phyloP scores from a whole-genome alignment of 2,113 vertebrate species.

The Silurus asotus region DNA sequence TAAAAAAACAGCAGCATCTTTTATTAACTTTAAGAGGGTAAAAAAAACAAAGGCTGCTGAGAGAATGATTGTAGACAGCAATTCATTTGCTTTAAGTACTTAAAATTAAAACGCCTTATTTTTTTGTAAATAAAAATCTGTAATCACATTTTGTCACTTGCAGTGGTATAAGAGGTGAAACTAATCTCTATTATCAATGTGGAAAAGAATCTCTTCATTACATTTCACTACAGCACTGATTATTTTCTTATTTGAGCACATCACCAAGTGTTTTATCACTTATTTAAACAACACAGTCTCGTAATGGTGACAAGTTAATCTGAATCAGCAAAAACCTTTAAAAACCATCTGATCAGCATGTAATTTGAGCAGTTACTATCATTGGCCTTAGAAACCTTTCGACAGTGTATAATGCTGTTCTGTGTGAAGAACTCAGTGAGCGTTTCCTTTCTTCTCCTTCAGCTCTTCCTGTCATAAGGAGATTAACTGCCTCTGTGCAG shows the following conservation, averaged over 20 bases:
- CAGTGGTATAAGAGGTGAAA: neutral
- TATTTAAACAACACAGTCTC: neutral
- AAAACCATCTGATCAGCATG: neutral
- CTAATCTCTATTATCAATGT: neutral
- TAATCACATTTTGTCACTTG: neutral
- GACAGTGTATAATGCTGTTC: neutral
- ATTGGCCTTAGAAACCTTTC: neutral
- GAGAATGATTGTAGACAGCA: neutral
- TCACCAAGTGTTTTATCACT: neutral
- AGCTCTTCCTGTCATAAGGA: conserved; percentile 15
- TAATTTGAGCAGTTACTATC: neutral
- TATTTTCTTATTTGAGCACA: neutral
- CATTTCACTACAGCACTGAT: neutral
- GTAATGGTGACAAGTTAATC: neutral
- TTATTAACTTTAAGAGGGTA: neutral
- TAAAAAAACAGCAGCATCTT: neutral
- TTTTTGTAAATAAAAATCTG: neutral
- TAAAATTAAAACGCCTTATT: neutral
- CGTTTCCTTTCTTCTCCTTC: neutral
- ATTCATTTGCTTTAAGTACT: neutral
- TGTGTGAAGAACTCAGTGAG: neutral
- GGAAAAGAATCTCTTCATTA: neutral
- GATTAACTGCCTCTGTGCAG: neutral
- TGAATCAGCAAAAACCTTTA: neutral
- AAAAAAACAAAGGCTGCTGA: neutral